These are phyloP conservation scores for Andrena bicolor DNA, from an alignment of 2,888 invertebrate genomes.

Conservation along the genomic window DNA sequence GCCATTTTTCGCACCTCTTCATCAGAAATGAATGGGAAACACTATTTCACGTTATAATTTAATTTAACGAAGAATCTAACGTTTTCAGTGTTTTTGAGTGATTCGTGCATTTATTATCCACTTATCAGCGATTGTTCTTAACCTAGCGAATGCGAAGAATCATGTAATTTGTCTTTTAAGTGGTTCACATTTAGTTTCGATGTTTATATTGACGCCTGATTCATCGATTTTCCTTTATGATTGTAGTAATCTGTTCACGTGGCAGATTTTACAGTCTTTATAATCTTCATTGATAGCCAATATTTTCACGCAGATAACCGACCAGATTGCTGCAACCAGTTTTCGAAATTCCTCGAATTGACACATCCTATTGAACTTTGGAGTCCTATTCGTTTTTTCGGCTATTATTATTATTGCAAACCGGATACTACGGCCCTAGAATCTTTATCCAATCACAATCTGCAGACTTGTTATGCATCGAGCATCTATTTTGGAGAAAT, in stretches of 20 bases:
- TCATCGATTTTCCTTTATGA: background rate
- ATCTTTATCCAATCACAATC: no score
- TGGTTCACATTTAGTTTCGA: background rate
- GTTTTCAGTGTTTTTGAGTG: background rate
- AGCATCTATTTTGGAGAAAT: no score
- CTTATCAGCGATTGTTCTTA: constrained; percentile 2
- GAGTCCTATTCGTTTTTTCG: background rate
- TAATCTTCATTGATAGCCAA: background rate
- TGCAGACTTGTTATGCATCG: no score
- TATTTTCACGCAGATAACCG: background rate
- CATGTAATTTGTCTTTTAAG: background rate
- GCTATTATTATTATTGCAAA: background rate
- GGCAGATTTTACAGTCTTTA: background rate
- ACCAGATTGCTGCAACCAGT: background rate
- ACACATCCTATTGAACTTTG: background rate
- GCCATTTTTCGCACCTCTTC: no score
- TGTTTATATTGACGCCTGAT: background rate
- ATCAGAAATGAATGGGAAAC: no score
- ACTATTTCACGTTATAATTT: background rate
- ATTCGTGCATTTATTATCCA: background rate
- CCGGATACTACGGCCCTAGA: background rate
- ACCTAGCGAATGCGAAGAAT: background rate
- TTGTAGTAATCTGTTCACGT: background rate
- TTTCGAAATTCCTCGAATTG: background rate
- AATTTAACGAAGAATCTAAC: background rate